These are phyloP conservation scores for Hoplostethus mediterraneus DNA, from an alignment of 2,797 vertebrate genomes.

Conservation along the genomic window DNA sequence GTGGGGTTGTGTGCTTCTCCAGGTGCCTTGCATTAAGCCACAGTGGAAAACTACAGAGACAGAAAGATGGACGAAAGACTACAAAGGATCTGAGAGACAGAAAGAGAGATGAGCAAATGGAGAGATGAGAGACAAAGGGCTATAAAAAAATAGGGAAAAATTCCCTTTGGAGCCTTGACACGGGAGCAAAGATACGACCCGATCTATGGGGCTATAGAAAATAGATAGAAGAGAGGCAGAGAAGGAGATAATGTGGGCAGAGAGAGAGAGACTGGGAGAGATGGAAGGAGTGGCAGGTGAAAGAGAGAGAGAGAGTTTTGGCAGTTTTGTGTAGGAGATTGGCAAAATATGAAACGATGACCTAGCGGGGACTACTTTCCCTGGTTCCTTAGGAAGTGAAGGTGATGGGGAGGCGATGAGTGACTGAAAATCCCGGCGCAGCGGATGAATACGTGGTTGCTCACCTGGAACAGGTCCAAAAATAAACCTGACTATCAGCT, in stretches of 20 bases:
- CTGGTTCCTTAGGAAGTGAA: no score
- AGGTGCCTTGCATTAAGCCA: slow-evolving; percentile 73
- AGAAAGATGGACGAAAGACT: slow-evolving; percentile 24
- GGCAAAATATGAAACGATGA: no score
- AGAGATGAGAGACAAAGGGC: slow-evolving; percentile 31
- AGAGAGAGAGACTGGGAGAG: slow-evolving; percentile 4
- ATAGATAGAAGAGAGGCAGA: not conserved
- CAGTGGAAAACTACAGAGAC: slow-evolving; percentile 69
- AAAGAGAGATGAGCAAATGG: slow-evolving; percentile 30
- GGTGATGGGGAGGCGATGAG: no score
- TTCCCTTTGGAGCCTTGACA: slow-evolving; percentile 10
- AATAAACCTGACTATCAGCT: no score
- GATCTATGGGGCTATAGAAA: slow-evolving; percentile 28
- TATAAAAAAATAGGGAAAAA: slow-evolving; percentile 44
- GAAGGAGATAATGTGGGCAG: slow-evolving; percentile 11
- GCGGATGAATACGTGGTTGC: no score
- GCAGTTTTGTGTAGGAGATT: no score
- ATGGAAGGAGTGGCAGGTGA: not conserved
- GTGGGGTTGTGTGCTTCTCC: slow-evolving; percentile 67
- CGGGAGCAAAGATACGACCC: slow-evolving; percentile 18
- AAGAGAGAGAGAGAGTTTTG: not conserved
- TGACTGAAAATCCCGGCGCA: no score
- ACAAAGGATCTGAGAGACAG: slow-evolving; percentile 53
- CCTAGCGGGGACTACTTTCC: no score
- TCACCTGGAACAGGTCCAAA: no score